phyloP scores from a whole-genome alignment of 1,140 invertebrate genomes.

The Mercenaria mercenaria region DNA sequence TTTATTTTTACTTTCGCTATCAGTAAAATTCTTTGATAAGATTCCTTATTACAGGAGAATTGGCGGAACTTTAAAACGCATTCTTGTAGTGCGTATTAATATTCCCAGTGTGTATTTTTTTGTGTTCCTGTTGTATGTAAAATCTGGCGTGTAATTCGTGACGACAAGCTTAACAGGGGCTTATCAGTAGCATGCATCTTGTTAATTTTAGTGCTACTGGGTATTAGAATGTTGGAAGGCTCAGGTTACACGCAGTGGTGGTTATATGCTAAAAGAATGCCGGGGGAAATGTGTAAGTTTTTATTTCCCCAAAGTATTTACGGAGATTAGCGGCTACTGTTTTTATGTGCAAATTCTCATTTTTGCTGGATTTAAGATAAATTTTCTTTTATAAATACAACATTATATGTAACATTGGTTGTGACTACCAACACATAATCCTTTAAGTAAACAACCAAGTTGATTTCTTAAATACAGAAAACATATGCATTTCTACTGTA shows the following conservation, averaged over 20 bases:
- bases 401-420: no score
- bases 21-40: background rate
- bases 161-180: conserved; percentile 16
- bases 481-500: no score
- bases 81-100: background rate
- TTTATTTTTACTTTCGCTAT: background rate
- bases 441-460: no score
- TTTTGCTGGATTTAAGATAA: no score
- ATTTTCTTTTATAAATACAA: no score
- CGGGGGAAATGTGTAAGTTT: background rate
- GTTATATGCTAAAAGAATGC: background rate
- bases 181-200: conserved; percentile 25
- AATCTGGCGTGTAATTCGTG: conserved; percentile 13
- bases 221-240: background rate
- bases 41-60: background rate
- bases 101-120: background rate
- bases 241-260: conserved; percentile 11
- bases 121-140: background rate
- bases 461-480: no score
- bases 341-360: no score
- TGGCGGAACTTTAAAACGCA: background rate
- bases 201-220: conserved; percentile 35
- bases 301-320: background rate
- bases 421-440: no score
- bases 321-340: no score